Evolutionary conservation across 2,797 vertebrate genomes (phyloP).

Genomic region (Falco berigora): DNA sequence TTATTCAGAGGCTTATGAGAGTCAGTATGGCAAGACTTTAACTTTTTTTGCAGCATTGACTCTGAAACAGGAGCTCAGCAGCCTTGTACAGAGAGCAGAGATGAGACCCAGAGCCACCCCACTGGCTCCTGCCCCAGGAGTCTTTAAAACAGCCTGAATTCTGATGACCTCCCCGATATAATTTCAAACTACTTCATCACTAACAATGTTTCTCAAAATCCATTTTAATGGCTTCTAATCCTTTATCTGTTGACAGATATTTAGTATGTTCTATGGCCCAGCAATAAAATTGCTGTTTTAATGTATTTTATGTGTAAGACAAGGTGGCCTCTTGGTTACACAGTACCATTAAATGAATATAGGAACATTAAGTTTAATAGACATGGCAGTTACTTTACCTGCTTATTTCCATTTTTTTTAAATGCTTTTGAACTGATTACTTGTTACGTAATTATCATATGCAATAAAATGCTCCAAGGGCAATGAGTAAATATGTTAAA

Average conservation of each 20-base stretch:
- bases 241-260: not conserved
- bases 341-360: not conserved
- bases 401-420: not conserved
- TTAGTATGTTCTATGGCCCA: not conserved
- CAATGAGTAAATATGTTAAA: not conserved
- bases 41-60: not conserved
- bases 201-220: not conserved
- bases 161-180: not conserved
- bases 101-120: not conserved
- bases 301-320: not conserved
- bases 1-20: not conserved
- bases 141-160: not conserved
- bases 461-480: not conserved
- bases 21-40: not conserved
- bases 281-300: not conserved
- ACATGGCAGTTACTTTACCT: not conserved
- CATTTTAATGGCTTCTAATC: not conserved
- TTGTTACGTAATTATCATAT: not conserved
- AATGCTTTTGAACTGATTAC: not conserved
- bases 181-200: not conserved
- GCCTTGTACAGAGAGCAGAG: not conserved
- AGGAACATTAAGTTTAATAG: not conserved
- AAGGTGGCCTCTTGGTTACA: not conserved
- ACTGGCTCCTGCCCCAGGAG: not conserved
- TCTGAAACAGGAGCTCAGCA: not conserved